Conservation (phyloP, 2,113 vertebrate species). For the Lethenteron reissneri region DNA sequence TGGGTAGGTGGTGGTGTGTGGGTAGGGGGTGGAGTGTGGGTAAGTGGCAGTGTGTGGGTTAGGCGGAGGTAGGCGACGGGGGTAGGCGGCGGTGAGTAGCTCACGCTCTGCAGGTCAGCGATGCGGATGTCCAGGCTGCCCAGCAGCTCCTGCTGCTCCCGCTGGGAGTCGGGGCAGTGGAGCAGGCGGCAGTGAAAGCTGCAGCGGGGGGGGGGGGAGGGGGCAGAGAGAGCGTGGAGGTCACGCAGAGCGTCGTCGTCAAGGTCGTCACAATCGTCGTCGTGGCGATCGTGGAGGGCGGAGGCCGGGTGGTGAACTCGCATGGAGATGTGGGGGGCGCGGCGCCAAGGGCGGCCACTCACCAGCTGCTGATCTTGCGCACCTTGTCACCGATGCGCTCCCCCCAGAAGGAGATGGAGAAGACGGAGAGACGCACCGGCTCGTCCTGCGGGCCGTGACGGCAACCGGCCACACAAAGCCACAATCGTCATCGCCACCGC, state of each 20-base stretch:
- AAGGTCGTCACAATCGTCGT: no score
- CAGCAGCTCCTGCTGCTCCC: conserved; percentile 31
- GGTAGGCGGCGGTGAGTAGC: conserved; percentile 9
- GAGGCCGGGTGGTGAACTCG: no score
- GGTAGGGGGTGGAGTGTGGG: no score
- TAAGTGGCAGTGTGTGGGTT: no score
- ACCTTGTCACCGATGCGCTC: conserved; percentile 86
- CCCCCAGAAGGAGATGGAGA: conserved; percentile 89
- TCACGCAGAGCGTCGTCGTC: no score
- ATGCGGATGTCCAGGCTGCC: conserved; percentile 36
- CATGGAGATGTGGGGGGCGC: no score
- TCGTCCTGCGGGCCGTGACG: conserved; percentile 33
- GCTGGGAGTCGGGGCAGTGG: conserved; percentile 35
- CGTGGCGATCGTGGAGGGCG: no score
- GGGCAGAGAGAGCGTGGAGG: neutral
- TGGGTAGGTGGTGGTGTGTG: no score
- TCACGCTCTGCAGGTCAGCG: conserved; percentile 52
- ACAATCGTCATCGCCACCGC: no score
- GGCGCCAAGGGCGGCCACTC: no score
- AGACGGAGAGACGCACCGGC: conserved; percentile 57
- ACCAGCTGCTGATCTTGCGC: conserved; percentile 45
- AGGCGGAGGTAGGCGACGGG: no score
- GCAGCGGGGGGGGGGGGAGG: conserved; percentile 5
- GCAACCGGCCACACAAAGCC: no score
- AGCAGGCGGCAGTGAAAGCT: conserved; percentile 78